Conservation (phyloP, 2,888 invertebrate genomes). For the Yponomeuta malinellus region DNA sequence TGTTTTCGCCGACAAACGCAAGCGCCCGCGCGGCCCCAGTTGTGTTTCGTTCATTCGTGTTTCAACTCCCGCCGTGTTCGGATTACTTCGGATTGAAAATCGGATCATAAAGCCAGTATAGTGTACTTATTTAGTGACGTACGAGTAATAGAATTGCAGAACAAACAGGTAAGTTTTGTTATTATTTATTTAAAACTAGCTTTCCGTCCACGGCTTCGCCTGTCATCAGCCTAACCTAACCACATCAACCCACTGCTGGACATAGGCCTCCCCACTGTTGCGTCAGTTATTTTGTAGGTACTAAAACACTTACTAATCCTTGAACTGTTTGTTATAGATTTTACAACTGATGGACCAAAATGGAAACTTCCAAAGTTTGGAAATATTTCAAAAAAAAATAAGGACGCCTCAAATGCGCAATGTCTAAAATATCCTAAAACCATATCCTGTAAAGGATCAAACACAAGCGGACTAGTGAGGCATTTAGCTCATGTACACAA, state of each 20-base stretch:
- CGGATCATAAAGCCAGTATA: too few species aligned
- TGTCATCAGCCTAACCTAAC: slow-evolving; percentile 9
- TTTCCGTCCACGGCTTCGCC: too few species aligned
- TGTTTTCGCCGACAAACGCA: too few species aligned
- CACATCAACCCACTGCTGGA: slow-evolving; percentile 14
- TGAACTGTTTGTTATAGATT: slow-evolving; percentile 13
- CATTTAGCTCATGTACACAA: slow-evolving; percentile 17
- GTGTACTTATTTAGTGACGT: too few species aligned
- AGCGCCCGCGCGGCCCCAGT: background rate
- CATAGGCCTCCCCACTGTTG: slow-evolving; percentile 12
- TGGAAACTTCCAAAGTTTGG: slow-evolving; percentile 19
- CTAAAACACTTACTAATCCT: slow-evolving; percentile 5
- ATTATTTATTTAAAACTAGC: slow-evolving; percentile 7
- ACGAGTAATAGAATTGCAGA: slow-evolving; percentile 7
- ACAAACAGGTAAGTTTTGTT: slow-evolving; percentile 17
- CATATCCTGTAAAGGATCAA: slow-evolving; percentile 17
- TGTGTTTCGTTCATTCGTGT: slow-evolving; percentile 14
- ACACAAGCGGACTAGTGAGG: slow-evolving; percentile 18
- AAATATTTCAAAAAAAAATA: slow-evolving; percentile 20
- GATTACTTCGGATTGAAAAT: background rate
- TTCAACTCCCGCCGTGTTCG: slow-evolving; percentile 13
- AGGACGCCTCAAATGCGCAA: slow-evolving; percentile 17
- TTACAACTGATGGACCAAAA: slow-evolving; percentile 8
- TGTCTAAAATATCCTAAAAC: slow-evolving; percentile 13
- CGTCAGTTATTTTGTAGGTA: slow-evolving; percentile 4